Evolutionary conservation across 1,140 invertebrate species (phyloP).

Genomic region (Drosophila ercepeae): DNA sequence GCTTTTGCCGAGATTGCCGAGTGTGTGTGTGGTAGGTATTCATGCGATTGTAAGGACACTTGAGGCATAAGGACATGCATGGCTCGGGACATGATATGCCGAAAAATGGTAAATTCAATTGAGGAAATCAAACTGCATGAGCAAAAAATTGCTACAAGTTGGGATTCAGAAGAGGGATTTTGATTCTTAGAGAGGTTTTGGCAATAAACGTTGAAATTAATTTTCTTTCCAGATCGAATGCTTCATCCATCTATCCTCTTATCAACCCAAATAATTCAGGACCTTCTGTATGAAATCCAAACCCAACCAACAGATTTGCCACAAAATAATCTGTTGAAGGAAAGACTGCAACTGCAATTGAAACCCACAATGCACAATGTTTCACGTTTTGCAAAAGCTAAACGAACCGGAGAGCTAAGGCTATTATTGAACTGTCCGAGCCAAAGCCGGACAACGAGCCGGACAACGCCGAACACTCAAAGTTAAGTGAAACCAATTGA

Average conservation of each 20-base stretch:
- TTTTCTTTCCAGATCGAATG: too few species aligned
- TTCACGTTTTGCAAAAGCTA: slow-evolving; percentile 24
- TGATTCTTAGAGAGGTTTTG: neutral
- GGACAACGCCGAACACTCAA: slow-evolving; percentile 39
- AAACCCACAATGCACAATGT: slow-evolving; percentile 18
- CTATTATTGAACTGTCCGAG: slow-evolving; percentile 39
- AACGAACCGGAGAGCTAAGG: slow-evolving; percentile 15
- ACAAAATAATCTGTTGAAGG: slow-evolving; percentile 49
- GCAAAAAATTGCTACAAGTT: neutral
- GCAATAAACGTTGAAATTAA: too few species aligned
- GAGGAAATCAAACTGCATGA: neutral
- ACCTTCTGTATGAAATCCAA: too few species aligned
- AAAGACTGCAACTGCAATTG: slow-evolving; percentile 1
- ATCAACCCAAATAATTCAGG: too few species aligned
- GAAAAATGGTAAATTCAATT: slow-evolving; percentile 12
- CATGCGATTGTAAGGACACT: slow-evolving; percentile 18
- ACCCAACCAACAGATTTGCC: slow-evolving; percentile 36
- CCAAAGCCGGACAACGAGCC: slow-evolving; percentile 3
- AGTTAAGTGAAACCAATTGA: slow-evolving; percentile 83
- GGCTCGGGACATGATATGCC: slow-evolving; percentile 21
- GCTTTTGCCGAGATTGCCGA: slow-evolving; percentile 17
- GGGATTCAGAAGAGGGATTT: neutral
- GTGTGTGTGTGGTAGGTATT: slow-evolving; percentile 3
- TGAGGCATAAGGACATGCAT: neutral
- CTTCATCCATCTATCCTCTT: too few species aligned